phyloP scores from a whole-genome alignment of 1,140 invertebrate species.

The Sipha flava region DNA sequence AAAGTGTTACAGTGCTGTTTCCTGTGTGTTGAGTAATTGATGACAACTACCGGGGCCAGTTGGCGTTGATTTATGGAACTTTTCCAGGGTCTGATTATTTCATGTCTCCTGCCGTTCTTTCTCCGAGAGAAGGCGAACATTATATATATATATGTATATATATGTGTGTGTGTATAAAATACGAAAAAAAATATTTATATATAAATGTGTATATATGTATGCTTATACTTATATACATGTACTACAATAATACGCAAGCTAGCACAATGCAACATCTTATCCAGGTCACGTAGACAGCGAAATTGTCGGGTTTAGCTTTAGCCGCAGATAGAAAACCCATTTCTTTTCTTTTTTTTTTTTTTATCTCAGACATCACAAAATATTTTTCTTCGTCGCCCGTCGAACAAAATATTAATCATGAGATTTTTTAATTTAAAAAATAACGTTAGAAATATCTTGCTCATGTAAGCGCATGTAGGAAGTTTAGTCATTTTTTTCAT shows the following conservation, averaged over 20 bases:
- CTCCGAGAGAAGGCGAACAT: not conserved
- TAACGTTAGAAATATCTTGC: not conserved
- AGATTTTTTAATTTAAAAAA: constrained; percentile 1
- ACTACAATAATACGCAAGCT: constrained; percentile 20
- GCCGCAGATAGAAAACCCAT: constrained; percentile 18
- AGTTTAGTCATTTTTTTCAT: too few species aligned
- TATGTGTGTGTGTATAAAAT: not conserved
- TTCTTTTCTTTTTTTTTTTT: not conserved
- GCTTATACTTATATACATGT: not conserved
- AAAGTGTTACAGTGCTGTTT: constrained; percentile 13
- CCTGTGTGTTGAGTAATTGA: constrained; percentile 22
- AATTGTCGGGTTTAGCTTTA: constrained; percentile 28
- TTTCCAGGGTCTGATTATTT: constrained; percentile 29
- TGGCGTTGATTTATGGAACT: constrained; percentile 32
- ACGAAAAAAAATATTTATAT: not conserved
- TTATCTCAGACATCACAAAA: not conserved
- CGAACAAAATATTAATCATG: not conserved
- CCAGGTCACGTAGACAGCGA: constrained; percentile 23
- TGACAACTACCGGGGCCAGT: constrained; percentile 30
- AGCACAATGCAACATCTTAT: constrained; percentile 27
- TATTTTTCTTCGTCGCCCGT: not conserved
- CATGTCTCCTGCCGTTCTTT: constrained; percentile 18
- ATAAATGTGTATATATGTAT: not conserved
- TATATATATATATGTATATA: not conserved
- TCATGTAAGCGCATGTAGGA: too few species aligned